Base-by-base conservation (phyloP, 2,113 vertebrate species). In the Ahaetulla prasina region DNA sequence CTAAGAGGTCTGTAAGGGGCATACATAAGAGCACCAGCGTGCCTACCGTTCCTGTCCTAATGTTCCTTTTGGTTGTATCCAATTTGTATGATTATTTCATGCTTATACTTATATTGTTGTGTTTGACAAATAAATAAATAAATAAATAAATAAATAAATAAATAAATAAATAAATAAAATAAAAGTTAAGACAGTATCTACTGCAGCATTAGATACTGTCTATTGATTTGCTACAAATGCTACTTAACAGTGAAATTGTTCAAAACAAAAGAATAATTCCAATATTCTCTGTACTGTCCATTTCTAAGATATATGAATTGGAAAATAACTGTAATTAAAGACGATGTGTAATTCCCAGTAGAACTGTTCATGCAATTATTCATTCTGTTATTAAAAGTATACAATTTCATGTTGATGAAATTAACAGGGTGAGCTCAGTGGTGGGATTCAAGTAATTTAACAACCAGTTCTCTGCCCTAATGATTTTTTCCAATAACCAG, bases 311-410 rank as follows among this genome's bases (percentile, higher is more conserved):
- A 92, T 63, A 16, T 63, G 80, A 60, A 63, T 52, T 89, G 53
- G 74, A 90, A 92, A 52, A 50, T 92, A 57, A 86, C 54, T 90
- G 54, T 89, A 92, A 92, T 92, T 92, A 90, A 90, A 43, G 80
- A 52, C 45, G 63, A 20, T 89, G 74, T 86, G 63, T 92, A 92
- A 92, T 89, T 89, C 74, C n/a, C 54, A 30, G 14, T 50, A 63
- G 74, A 85, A 54, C 30, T 90, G 53, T 85, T 85, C 86, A 53
- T 89, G 45, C 53, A 89, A 35, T 89, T 85, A 92, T 92, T 89
- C 22, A 52, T 89, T 57, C 74, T 50, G 43, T 89, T 92, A 85
- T 92, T 89, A 92, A 85, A 92, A 92, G 85, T 85, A 50, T 60
- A 89, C 53, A 50, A 89, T 92, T 89, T 86, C 14, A 84, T 84